Evolutionary conservation across 2,113 vertebrate species (phyloP).

Genomic region (Ramphastos sulfuratus): DNA sequence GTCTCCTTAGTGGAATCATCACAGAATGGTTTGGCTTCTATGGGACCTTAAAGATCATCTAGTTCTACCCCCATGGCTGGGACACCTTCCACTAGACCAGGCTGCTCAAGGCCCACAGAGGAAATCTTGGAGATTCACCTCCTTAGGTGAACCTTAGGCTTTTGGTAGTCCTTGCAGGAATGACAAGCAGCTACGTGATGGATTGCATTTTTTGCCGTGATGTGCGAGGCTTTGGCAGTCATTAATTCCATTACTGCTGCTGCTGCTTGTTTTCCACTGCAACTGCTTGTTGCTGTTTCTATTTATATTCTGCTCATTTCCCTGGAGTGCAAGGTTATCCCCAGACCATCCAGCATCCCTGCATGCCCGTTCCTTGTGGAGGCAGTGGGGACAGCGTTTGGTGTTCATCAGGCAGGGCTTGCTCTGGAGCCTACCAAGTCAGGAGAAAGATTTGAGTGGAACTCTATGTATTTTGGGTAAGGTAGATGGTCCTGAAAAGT

Average conservation of each 20-base stretch:
- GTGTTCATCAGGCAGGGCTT: not conserved
- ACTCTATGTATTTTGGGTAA: not conserved
- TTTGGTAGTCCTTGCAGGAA: not conserved
- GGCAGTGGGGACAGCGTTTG: not conserved
- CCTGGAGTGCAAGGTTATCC: conserved; percentile 4
- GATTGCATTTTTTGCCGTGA: not conserved
- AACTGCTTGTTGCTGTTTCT: conserved; percentile 1
- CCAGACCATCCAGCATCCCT: not conserved
- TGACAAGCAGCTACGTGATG: not conserved
- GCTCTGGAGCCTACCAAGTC: not conserved
- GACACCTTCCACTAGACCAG: too few relatives aligned
- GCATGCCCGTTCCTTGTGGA: not conserved
- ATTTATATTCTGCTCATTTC: conserved; percentile 11
- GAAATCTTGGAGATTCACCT: not conserved
- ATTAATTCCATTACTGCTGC: not conserved
- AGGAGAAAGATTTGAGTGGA: not conserved
- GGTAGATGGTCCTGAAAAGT: not conserved
- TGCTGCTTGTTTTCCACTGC: conserved; percentile 17
- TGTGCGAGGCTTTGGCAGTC: not conserved
- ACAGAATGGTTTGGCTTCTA: too few relatives aligned
- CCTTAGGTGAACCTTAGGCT: not conserved
- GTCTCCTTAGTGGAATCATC: not conserved
- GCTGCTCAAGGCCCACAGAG: not conserved
- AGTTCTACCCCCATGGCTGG: too few relatives aligned
- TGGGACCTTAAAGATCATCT: too few relatives aligned